A percentile compares a stretch with the other conserved stretches of the same genome.
phyloP scores from a whole-genome alignment of 2,888 invertebrate genomes.

The Herminia tarsipennalis region DNA sequence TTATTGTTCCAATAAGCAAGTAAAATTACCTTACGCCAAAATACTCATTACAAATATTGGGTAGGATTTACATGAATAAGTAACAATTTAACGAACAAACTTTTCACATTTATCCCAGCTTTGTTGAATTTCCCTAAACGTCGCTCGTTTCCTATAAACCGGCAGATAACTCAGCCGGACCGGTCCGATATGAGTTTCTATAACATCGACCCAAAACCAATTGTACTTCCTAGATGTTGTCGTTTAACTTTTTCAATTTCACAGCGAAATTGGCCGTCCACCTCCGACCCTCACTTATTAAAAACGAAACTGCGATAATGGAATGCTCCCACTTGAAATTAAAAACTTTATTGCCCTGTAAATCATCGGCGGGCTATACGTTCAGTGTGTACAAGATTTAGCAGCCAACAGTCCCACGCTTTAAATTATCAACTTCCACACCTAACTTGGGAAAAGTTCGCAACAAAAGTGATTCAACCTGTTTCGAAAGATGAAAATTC shows the following conservation, averaged over 20 bases:
- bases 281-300: conserved; percentile 61
- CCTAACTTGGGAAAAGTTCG: conserved; percentile 43
- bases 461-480: conserved; percentile 58
- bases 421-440: conserved; percentile 58
- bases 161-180: conserved; percentile 36
- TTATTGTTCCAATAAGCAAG: conserved; percentile 4
- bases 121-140: conserved; percentile 45
- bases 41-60: conserved; percentile 8
- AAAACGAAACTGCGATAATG: conserved; percentile 66
- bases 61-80: conserved; percentile 15
- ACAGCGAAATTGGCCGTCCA: conserved; percentile 61
- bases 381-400: conserved; percentile 56
- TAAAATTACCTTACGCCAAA: conserved; percentile 5
- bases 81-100: conserved; percentile 20
- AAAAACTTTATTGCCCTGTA: conserved; percentile 67
- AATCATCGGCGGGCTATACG: conserved; percentile 55
- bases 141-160: conserved; percentile 38
- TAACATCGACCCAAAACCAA: conserved; percentile 50
- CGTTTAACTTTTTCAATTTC: conserved; percentile 72
- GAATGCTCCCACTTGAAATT: conserved; percentile 66
- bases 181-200: conserved; percentile 44
- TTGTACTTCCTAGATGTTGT: conserved; percentile 60
- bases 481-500: conserved; percentile 52
- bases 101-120: conserved; percentile 36
- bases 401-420: conserved; percentile 47